These are phyloP conservation scores for Thymallus thymallus DNA, from an alignment of 2,113 vertebrate species.

Conservation along the genomic window DNA sequence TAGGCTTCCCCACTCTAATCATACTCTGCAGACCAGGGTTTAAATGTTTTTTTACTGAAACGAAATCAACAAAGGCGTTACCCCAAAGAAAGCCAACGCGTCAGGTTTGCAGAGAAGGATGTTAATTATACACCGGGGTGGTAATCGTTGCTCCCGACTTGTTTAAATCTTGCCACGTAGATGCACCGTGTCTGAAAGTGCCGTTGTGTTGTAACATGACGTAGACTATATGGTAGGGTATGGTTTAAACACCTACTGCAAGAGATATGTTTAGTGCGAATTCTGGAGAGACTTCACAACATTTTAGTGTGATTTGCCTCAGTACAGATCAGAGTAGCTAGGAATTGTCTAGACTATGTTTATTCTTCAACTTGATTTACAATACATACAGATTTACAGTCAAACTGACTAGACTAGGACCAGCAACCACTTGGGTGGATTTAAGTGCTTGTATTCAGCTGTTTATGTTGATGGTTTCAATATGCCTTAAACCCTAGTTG, in stretches of 20 bases:
- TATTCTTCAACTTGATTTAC: not conserved
- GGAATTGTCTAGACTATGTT: not conserved
- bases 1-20: conserved; percentile 43
- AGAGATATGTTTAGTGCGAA: not conserved
- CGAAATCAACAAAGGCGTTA: conserved; percentile 48
- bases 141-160: not conserved
- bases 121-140: not conserved
- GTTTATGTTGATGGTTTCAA: not conserved
- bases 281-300: not conserved
- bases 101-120: conserved; percentile 34
- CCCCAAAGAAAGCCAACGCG: conserved; percentile 51
- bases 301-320: not conserved
- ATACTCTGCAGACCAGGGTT: conserved; percentile 49
- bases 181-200: not conserved
- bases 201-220: not conserved
- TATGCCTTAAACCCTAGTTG: not conserved
- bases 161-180: not conserved
- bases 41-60: conserved; percentile 30
- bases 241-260: not conserved
- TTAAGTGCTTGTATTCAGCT: not conserved
- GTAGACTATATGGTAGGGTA: not conserved
- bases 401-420: not conserved
- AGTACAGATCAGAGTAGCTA: not conserved
- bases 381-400: not conserved
- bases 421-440: too few relatives aligned